These are phyloP conservation scores for Acanthochromis polyacanthus DNA, from an alignment of 2,113 vertebrate species.

Conservation along the genomic window DNA sequence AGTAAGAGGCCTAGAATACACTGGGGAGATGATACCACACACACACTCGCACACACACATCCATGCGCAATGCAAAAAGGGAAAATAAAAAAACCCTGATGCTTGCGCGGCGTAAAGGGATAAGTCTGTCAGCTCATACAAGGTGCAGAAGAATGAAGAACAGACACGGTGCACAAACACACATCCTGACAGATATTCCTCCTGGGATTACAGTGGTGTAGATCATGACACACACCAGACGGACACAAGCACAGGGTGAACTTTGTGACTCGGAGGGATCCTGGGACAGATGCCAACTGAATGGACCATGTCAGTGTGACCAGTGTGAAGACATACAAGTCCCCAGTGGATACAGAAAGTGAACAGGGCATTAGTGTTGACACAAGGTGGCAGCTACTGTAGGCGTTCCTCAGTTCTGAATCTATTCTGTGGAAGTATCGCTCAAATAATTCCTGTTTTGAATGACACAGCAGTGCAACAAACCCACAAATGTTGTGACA, in stretches of 20 bases:
- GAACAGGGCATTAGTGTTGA: conserved; percentile 27
- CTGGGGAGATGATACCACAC: conserved; percentile 58
- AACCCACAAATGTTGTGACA: background rate
- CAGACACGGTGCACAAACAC: background rate
- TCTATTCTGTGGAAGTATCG: background rate
- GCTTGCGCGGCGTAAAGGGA: background rate
- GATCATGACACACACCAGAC: conserved; percentile 52
- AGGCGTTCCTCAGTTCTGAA: background rate
- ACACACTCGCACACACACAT: conserved; percentile 5
- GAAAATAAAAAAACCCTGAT: conserved; percentile 9
- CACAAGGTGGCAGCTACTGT: conserved; percentile 19
- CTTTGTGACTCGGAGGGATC: conserved; percentile 54
- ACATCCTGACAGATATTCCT: conserved; percentile 14
- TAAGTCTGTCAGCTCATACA: conserved; percentile 1
- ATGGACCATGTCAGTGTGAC: conserved; percentile 44
- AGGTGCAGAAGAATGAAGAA: conserved; percentile 4
- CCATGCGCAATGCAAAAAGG: background rate
- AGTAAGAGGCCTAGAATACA: conserved; percentile 84
- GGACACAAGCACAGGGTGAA: conserved; percentile 47
- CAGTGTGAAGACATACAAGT: conserved; percentile 49
- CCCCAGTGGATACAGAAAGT: conserved; percentile 45
- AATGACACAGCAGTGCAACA: background rate
- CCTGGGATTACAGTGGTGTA: conserved; percentile 28
- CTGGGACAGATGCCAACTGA: conserved; percentile 68
- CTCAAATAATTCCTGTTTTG: background rate